phyloP scores from a whole-genome alignment of 2,797 vertebrate species.

The Typhlichthys eigenmanni region DNA sequence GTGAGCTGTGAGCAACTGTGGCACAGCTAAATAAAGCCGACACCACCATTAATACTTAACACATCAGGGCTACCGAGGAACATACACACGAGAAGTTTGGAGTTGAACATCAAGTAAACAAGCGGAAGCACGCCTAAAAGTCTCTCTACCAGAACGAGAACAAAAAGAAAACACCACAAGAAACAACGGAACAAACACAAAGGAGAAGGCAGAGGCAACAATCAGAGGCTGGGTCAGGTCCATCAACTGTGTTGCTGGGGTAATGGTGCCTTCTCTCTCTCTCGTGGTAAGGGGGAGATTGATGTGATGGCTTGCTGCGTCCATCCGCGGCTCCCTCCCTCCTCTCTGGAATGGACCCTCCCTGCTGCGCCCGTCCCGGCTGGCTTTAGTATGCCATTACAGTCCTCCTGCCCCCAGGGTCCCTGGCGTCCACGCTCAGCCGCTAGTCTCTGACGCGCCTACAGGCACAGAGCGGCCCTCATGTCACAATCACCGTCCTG shows the following conservation, averaged over 20 bases:
- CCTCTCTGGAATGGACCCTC: slow-evolving; percentile 17
- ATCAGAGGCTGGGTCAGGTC: slow-evolving; percentile 15
- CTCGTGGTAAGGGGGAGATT: slow-evolving; percentile 46
- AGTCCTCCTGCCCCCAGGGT: slow-evolving; percentile 22
- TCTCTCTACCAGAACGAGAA: slow-evolving; percentile 8
- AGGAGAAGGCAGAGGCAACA: slow-evolving; percentile 27
- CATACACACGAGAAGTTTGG: slow-evolving; percentile 20
- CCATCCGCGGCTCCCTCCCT: slow-evolving; percentile 31
- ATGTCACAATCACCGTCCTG: slow-evolving; percentile 28
- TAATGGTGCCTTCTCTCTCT: slow-evolving; percentile 50
- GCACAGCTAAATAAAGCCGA: slow-evolving; percentile 48
- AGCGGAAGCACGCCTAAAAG: slow-evolving; percentile 45
- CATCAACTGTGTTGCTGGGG: slow-evolving; percentile 42
- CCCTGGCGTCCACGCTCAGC: slow-evolving; percentile 22
- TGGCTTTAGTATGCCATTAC: slow-evolving; percentile 48
- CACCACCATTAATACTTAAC: slow-evolving; percentile 50
- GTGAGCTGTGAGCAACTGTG: slow-evolving; percentile 33
- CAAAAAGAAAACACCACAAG: no score
- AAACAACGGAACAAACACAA: slow-evolving; percentile 19
- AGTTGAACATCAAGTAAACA: slow-evolving; percentile 41
- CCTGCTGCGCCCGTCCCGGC: slow-evolving; percentile 35
- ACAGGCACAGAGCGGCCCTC: slow-evolving; percentile 37
- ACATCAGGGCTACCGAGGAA: slow-evolving; percentile 6
- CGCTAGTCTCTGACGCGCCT: slow-evolving; percentile 10
- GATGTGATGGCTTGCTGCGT: slow-evolving; percentile 54